Conservation (phyloP, 2,888 invertebrate species). For the Chrysomela aeneicollis region DNA sequence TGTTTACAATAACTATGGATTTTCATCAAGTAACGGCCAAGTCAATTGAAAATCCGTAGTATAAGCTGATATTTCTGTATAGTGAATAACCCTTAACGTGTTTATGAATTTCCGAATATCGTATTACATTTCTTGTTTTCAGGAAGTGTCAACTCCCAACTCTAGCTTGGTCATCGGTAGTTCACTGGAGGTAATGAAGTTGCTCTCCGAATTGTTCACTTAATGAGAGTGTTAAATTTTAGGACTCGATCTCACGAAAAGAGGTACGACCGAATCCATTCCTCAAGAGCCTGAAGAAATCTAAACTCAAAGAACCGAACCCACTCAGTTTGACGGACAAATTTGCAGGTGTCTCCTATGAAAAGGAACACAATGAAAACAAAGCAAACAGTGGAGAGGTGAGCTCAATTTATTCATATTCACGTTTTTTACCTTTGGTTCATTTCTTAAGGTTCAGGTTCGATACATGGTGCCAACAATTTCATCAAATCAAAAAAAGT, state of each 20-base stretch:
- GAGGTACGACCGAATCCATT: slow-evolving; percentile 61
- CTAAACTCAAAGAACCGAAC: slow-evolving; percentile 44
- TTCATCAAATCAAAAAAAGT: no score
- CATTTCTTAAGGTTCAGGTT: no score
- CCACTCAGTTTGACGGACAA: slow-evolving; percentile 57
- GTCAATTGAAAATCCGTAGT: no score
- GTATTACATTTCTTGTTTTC: no score
- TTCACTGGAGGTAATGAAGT: slow-evolving; percentile 1
- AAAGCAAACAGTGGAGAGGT: slow-evolving; percentile 48
- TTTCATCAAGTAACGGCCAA: no score
- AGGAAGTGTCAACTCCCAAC: slow-evolving; percentile 26
- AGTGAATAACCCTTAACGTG: no score
- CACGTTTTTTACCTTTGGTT: background rate
- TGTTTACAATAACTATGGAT: no score
- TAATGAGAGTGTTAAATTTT: slow-evolving; percentile 9
- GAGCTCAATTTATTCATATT: slow-evolving; percentile 3
- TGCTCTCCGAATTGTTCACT: background rate
- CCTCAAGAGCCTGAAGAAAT: slow-evolving; percentile 57
- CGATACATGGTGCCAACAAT: no score
- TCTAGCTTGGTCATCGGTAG: background rate
- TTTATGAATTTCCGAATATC: no score
- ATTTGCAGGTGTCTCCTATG: slow-evolving; percentile 54
- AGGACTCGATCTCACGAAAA: slow-evolving; percentile 36
- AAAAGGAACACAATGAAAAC: slow-evolving; percentile 47
- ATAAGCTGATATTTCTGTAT: background rate